Base-by-base conservation (phyloP, 1,140 invertebrate species). In the Caenorhabditis tropicalis region DNA sequence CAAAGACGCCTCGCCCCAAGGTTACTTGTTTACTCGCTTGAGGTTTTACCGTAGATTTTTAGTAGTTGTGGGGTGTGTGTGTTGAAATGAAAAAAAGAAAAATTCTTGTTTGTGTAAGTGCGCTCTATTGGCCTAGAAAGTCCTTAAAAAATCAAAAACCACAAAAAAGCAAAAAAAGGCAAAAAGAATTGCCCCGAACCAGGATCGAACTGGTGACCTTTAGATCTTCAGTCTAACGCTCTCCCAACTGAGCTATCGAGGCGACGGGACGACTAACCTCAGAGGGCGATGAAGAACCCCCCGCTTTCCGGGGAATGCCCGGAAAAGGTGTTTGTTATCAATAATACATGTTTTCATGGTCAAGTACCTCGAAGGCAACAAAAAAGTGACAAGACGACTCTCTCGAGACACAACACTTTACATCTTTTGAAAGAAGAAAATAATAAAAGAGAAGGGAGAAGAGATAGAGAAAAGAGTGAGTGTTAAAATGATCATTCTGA, bases 141-240 rank as follows among this genome's bases (percentile, higher is more conserved):
- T 10, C 2, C n/a, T 51, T 51, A 0, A 51, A 56, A 24, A 56
- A 5, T 27, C 27, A 15, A 24, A 27, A 56, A 56, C 16, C 16
- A 9, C 0, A 51, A 51, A n/a, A 51, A 51, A 51, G 21, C 7
- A 19, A 51, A 51, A n/a, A 7, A 51, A 51, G 21, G 21, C n/a
- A 74, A 81, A 51, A 81, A 43, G 21, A 79, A 53, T 81, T 85
- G 83, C 83, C 83, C 74, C 48, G 80, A 85, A 79, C 85, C 85
- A 87, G 87, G 87, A 88, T 88, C 84, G 87, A 88, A 88, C 87
- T 86, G 82, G 87, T 51, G 87, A 88, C 87, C 79, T 88, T 88
- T 88, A 88, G 87, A 88, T 88, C 88, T 88, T 89, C 88, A 89
- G 88, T 89, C 88, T 89, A 89, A 89, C 88, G 88, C 88, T 90